Conservation (phyloP, 2,888 invertebrate species). For the Meandrusa payeni region DNA sequence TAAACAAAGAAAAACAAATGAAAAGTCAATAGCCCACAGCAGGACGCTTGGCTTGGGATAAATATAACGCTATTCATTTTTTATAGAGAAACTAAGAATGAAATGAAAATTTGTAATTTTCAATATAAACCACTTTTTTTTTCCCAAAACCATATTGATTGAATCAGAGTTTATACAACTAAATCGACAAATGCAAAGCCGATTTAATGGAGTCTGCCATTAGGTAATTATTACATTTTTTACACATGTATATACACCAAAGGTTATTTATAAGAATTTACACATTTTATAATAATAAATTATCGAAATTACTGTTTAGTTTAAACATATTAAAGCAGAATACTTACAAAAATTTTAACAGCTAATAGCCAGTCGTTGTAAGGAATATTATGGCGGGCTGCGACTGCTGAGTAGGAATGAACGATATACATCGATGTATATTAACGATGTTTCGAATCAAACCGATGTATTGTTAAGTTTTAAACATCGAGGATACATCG, state of each 20-base stretch:
- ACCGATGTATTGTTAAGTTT: no score
- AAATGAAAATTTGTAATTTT: slow-evolving; percentile 8
- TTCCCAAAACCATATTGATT: no score
- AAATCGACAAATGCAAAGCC: slow-evolving; percentile 41
- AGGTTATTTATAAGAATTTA: slow-evolving; percentile 7
- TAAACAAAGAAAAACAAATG: slow-evolving; percentile 39
- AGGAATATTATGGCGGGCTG: slow-evolving; percentile 69
- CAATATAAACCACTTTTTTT: no score
- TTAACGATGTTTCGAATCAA: no score
- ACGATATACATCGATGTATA: no score
- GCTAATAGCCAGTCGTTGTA: slow-evolving; percentile 57
- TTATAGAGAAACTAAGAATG: background rate
- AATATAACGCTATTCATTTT: slow-evolving; percentile 24
- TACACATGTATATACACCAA: background rate
- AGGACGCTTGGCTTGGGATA: slow-evolving; percentile 38
- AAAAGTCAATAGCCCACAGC: slow-evolving; percentile 51
- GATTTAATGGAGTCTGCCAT: slow-evolving; percentile 65
- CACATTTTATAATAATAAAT: slow-evolving; percentile 1
- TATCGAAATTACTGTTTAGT: slow-evolving; percentile 13
- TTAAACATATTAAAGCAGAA: slow-evolving; percentile 35
- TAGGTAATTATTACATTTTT: slow-evolving; percentile 35
- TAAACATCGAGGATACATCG: no score
- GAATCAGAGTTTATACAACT: no score
- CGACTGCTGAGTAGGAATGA: no score
- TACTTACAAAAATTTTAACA: slow-evolving; percentile 74